Conservation (phyloP, 2,113 vertebrate species). For the Pluvialis apricaria region DNA sequence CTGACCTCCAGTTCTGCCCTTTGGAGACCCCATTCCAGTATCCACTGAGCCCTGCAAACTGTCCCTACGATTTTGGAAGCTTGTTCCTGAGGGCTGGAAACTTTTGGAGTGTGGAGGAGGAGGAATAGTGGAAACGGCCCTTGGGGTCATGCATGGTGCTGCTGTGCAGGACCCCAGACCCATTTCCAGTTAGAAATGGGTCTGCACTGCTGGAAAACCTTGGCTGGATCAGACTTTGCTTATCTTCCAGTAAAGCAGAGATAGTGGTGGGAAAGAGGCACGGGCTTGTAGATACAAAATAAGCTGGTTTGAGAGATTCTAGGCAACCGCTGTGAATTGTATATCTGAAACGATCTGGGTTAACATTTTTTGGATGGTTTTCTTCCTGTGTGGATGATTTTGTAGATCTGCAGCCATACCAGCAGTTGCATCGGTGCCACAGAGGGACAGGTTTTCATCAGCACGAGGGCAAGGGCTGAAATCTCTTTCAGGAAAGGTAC, state of each 20-base stretch:
- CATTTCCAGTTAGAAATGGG: background rate
- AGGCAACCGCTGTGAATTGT: background rate
- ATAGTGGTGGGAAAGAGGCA: background rate
- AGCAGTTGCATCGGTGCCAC: background rate
- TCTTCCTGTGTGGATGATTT: background rate
- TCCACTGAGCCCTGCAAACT: background rate
- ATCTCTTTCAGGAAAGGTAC: background rate
- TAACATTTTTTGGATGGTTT: background rate
- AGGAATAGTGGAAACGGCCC: background rate
- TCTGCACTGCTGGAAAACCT: background rate
- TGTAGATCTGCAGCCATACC: background rate
- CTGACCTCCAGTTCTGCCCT: background rate
- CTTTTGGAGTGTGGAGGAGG: background rate
- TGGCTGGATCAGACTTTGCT: background rate
- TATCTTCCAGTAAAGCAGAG: background rate
- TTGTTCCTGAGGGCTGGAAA: background rate
- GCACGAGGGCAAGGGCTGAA: background rate
- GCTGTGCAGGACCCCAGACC: rapidly evolving
- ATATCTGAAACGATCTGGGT: background rate
- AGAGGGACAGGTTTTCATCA: background rate
- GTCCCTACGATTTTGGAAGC: background rate
- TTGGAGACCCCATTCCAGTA: background rate
- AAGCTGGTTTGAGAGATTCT: background rate
- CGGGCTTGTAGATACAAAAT: background rate
- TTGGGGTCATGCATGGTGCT: background rate